A percentile compares a stretch with the other conserved stretches of the same genome.
Conservation (phyloP, 23 tunicate genomes). For the Trididemnum miniatum region DNA sequence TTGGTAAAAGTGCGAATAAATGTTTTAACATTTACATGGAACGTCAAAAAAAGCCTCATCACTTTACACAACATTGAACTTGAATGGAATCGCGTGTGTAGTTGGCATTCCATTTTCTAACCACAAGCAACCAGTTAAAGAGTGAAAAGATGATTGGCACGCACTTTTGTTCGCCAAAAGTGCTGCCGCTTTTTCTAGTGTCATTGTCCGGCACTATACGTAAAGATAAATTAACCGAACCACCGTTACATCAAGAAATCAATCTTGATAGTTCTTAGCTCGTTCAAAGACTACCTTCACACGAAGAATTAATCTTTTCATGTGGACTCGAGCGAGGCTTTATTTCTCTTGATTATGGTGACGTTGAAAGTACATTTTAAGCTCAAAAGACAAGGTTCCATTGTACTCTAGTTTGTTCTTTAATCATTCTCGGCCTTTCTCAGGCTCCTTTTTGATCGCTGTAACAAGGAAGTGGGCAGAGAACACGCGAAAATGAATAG, state of each 20-base stretch:
- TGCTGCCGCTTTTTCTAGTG: background rate
- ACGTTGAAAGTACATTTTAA: background rate
- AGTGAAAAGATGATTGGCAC: background rate
- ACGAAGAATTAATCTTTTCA: background rate
- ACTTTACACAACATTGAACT: slow-evolving; percentile 44
- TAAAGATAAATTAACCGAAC: background rate
- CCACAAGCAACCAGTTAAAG: background rate
- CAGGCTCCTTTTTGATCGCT: background rate
- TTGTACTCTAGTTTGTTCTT: background rate
- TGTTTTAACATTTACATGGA: background rate
- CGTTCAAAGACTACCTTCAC: too few relatives aligned
- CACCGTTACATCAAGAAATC: background rate
- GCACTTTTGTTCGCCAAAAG: background rate
- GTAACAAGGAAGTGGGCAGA: background rate
- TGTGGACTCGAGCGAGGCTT: background rate
- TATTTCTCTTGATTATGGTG: background rate
- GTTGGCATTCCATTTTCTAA: slow-evolving; percentile 8
- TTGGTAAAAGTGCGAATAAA: too few relatives aligned
- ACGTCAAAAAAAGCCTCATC: too few relatives aligned
- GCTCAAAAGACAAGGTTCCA: background rate
- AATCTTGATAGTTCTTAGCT: background rate
- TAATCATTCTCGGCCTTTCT: background rate
- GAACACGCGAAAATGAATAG: slow-evolving; percentile 2
- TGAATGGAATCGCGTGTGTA: slow-evolving; percentile 55
- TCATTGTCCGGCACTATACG: background rate